Evolutionary conservation across 2,797 vertebrate genomes (phyloP), one percentile per base, ranked within the genome.

Genomic region (Australoheros facetus): DNA sequence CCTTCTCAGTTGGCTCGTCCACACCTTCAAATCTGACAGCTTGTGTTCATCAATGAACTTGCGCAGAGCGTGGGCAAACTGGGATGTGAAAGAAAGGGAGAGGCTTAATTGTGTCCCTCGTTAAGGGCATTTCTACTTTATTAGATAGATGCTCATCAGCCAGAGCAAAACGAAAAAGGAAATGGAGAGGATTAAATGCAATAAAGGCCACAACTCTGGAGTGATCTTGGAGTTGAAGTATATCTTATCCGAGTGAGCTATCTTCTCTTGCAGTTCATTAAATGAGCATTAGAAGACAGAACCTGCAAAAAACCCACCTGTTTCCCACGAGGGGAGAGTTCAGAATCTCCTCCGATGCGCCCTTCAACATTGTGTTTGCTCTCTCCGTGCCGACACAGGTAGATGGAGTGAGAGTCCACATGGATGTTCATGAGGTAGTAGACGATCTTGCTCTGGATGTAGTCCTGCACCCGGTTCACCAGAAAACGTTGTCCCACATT

Each of bases 391-490:
- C 98, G 96, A 92, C 98, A 99, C 58, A 99, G 95, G 94, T 99
- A 99, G 93, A 99, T 98, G 92, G 97, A 98, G 80, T 98, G 98
- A 0, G 97, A 97, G 93, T 98, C 97, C 59, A 99, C 97, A 0
- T 98, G 97, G 91, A 99, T 99, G 93, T 99, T 99, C 98, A 99
- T 99, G 87, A 99, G 97, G 94, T 99, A 99, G 95, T 99, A 99
- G 60, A 99, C 98, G 0, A 99, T 99, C 91, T 98, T 99, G 82
- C 98, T 99, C 96, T 99, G 98, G 94, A 99, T 99, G 93, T 99
- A 99, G 94, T 99, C 98, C 83, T 98, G 98, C 54, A 99, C 96
- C 71, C 95, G 95, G 94, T 99, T 99, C 73, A 99, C 98, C 78
- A 99, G 93, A 85, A 98, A 99, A 2, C 98, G 96, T 56, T 97